Evolutionary conservation across 2,797 vertebrate genomes (phyloP), one percentile per base, ranked within the genome.

Genomic region (Melanotaenia pygmaea): DNA sequence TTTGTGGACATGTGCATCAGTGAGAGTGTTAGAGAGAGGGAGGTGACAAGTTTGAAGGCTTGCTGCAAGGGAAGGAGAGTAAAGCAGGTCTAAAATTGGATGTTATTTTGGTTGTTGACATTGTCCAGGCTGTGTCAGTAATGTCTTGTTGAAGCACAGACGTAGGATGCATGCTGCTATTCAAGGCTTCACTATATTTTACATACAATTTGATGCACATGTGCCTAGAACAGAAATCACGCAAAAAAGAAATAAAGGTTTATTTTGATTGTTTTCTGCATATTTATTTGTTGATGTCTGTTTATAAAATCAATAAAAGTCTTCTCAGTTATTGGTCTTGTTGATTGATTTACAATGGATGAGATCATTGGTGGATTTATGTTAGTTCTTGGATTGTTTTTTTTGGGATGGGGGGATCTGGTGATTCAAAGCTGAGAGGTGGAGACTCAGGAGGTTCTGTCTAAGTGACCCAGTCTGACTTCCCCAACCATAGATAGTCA

Each of bases 1-100:
- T 91, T 89, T 87, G 91, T 83, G 77, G 79, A 76, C 78, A 72
- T 54, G 71, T 77, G 71, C 8, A 64, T 64, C 56, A 20, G 83
- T 14, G 77, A 43, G 62, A 11, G 51, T 28, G 57, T 67, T 38
- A 26, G 53, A 30, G 47, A 22, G 60, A 63, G 70, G 77, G 59
- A 74, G 71, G 73, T 40, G 62, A 70, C n/a, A 59, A 66, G 74
- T 70, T 59, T 61, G 76, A 70, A 67, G 66, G 66, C 79, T 83
- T 13, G 56, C 81, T 88, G 72, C 56, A 57, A 88, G 66, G 84
- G 83, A 77, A 80, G 64, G 64, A 58, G 67, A 84, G 77, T 43
- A 74, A 85, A 85, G 62, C 66, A 45, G 75, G 51, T 81, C 82
- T 86, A 86, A 84, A 85, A 92, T 91, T 87, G 92, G 92, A 91